phyloP scores from a whole-genome alignment of 1,140 invertebrate genomes.

The Sarcophaga peregrina region DNA sequence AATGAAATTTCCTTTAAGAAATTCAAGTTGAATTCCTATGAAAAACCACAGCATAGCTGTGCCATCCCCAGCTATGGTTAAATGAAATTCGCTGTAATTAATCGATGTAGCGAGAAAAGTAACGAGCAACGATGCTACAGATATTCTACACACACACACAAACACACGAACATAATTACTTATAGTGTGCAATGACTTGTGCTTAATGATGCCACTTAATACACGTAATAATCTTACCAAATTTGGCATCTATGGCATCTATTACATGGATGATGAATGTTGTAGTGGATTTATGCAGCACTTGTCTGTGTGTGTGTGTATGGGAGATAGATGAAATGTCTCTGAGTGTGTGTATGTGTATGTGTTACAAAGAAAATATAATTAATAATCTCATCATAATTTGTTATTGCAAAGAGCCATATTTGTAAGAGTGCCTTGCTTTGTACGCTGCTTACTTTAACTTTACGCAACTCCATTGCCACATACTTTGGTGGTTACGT shows the following conservation, averaged over 20 bases:
- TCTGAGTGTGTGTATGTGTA: not conserved
- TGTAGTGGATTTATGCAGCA: too few relatives aligned
- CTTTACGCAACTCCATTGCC: constrained; percentile 10
- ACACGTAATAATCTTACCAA: constrained; percentile 33
- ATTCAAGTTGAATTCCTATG: not conserved
- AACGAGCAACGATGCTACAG: not conserved
- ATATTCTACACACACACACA: too few relatives aligned
- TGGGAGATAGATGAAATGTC: not conserved
- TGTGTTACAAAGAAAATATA: constrained; percentile 18
- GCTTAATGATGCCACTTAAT: constrained; percentile 23
- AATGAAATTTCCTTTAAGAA: constrained; percentile 1
- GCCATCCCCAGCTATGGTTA: constrained; percentile 10
- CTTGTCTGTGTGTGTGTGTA: not conserved
- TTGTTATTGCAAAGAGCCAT: constrained; percentile 38
- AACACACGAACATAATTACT: not conserved
- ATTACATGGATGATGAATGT: not conserved
- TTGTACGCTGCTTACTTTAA: not conserved
- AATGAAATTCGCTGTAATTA: constrained; percentile 11
- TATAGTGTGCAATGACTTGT: not conserved
- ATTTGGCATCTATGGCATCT: constrained; percentile 21
- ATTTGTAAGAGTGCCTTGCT: not conserved
- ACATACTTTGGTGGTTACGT: not conserved
- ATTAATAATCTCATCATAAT: constrained; percentile 42
- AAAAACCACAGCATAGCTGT: not conserved
- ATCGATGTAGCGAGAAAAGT: constrained; percentile 2